Conservation (phyloP, 1,140 invertebrate species). For the Charaxes varanes region DNA sequence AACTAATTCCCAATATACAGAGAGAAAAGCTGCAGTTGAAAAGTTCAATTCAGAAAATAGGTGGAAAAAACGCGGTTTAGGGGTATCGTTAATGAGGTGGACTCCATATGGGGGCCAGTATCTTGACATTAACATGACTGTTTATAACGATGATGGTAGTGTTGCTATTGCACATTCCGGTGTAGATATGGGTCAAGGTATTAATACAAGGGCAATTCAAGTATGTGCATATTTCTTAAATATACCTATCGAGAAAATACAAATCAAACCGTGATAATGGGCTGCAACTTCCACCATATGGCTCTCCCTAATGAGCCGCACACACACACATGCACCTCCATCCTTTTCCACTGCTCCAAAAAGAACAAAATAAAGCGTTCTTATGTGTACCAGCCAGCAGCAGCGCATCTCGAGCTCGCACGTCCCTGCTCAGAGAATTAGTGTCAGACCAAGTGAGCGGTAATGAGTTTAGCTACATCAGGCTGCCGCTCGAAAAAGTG, state of each 20-base stretch:
- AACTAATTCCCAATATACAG: constrained; percentile 18
- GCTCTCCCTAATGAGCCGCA: no score
- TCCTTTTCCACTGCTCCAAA: no score
- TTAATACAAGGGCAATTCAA: constrained; percentile 78
- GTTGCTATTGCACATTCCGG: constrained; percentile 84
- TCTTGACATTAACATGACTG: constrained; percentile 78
- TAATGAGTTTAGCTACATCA: no score
- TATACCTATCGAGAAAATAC: constrained; percentile 81
- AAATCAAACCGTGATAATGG: constrained; percentile 83
- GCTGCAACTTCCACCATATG: no score
- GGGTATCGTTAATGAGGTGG: constrained; percentile 79
- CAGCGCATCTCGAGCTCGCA: no score
- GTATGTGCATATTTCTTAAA: no score
- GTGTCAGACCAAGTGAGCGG: no score
- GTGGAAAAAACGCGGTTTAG: constrained; percentile 84
- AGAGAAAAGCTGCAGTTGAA: constrained; percentile 20
- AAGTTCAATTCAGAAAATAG: constrained; percentile 80
- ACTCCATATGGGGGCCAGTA: constrained; percentile 62
- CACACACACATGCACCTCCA: no score
- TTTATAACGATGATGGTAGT: constrained; percentile 84
- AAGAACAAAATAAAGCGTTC: no score
- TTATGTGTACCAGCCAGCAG: no score
- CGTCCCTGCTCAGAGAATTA: no score
- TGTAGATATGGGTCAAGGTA: constrained; percentile 88
- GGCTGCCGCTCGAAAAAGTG: no score